Base-by-base conservation (phyloP, 2,113 vertebrate species). In the Hypomesus transpacificus region DNA sequence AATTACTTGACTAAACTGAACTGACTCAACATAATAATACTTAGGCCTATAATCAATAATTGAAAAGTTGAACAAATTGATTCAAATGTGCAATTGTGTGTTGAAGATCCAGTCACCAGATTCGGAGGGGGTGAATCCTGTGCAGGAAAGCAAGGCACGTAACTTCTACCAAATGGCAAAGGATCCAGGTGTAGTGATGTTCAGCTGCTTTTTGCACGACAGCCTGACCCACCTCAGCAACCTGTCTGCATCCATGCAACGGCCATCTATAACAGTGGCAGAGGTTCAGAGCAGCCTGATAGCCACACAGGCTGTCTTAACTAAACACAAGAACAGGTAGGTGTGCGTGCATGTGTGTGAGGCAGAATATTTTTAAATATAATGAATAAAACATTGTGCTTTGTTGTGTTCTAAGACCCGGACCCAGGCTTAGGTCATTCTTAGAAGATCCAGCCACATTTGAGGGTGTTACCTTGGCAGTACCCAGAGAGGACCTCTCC, bases 211-310 rank as follows among this genome's bases (percentile, higher is more conserved):
- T 13, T 21, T 52, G 16, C 69, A 70, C 21, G 20, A 62, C 17
- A 46, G 24, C 24, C 58, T 70, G 16, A 60, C 56, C 39, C 69
- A 52, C 56, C 58, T 70, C 56, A 70, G 69, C 58, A 60, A 24
- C 58, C 57, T 70, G 39, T 61, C 58, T 21, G 21, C 18, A 26
- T 50, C 31, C 6, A 13, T 61, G 58, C 34, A 70, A 58, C 26
- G 21, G 22, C n/a, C 58, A 18, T 24, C 58, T 21, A 20, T 70
- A n/a, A 70, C 69, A 34, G 56, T 70, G 69, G 69, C 58, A 20
- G 66, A 56, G 17, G 66, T 69, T 9, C 52, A 58, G 24, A 53
- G 24, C 28, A 58, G 26, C 54, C 26, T 69, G 26, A 46, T 28
- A 17, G 26, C 28, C 56, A 69, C 54, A 17, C 28, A 7, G 24